These are phyloP conservation scores for Chauna torquata DNA, from an alignment of 2,113 vertebrate species.

Conservation along the genomic window DNA sequence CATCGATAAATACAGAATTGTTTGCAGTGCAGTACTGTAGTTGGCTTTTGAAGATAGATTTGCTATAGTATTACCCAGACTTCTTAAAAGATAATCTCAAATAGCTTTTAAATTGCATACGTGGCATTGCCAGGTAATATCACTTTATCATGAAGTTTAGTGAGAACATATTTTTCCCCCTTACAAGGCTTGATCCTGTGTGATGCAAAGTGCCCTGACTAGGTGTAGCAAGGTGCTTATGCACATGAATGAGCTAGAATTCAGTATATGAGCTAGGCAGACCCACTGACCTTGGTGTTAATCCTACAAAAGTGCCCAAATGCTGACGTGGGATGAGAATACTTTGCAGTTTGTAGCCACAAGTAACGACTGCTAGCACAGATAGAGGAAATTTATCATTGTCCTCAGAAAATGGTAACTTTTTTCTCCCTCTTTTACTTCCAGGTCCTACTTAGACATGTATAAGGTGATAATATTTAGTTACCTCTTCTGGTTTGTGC, in stretches of 20 bases:
- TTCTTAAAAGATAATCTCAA: not conserved
- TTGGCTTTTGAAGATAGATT: not conserved
- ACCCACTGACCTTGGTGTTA: not conserved
- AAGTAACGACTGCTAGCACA: not conserved
- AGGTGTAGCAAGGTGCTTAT: not conserved
- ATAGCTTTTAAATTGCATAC: not conserved
- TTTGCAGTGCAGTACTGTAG: not conserved
- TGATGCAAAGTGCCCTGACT: not conserved
- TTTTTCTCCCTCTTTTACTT: conserved; percentile 7
- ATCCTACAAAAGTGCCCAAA: not conserved
- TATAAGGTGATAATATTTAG: conserved; percentile 97
- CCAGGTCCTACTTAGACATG: conserved; percentile 98
- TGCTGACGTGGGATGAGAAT: not conserved
- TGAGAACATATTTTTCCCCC: not conserved
- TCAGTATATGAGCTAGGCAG: not conserved
- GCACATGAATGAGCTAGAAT: not conserved
- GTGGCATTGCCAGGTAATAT: not conserved
- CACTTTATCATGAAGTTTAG: not conserved
- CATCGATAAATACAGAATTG: not conserved
- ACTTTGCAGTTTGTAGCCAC: not conserved
- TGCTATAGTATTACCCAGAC: not conserved
- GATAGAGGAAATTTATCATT: not conserved
- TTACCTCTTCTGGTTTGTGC: conserved; percentile 99
- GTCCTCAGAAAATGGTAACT: not conserved
- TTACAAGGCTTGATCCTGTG: not conserved